Percentiles rank a stretch among this genome's conserved stretches.
These are phyloP conservation scores for Cantharis nigra DNA, from an alignment of 2,888 invertebrate species.

Conservation along the genomic window DNA sequence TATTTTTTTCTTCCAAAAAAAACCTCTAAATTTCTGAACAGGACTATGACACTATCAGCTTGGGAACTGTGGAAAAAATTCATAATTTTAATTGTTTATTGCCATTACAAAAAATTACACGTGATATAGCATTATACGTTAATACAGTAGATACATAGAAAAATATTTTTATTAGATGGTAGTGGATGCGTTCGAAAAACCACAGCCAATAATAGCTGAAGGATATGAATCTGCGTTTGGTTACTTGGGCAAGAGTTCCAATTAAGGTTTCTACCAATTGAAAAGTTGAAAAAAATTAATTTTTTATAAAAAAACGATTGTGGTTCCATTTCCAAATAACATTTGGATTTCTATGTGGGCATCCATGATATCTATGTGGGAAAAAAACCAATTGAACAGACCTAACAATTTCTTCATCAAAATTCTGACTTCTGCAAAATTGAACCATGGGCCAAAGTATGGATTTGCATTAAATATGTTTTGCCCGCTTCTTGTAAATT, in stretches of 20 bases:
- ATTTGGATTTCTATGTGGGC: too few relatives aligned
- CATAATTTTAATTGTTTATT: not conserved
- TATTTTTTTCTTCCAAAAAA: too few relatives aligned
- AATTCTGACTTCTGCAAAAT: too few relatives aligned
- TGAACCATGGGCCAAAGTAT: not conserved
- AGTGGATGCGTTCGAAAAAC: not conserved
- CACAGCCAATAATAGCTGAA: not conserved
- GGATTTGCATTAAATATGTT: not conserved
- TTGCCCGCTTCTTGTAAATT: conserved; percentile 26
- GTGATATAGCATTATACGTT: not conserved
- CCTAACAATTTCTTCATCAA: too few relatives aligned
- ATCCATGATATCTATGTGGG: too few relatives aligned
- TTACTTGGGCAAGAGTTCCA: not conserved
- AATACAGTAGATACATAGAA: not conserved
- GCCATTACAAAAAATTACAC: not conserved
- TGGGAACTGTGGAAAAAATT: not conserved
- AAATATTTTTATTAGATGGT: not conserved
- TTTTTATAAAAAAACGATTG: too few relatives aligned
- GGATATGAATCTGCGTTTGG: not conserved
- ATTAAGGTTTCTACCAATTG: not conserved
- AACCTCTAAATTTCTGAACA: too few relatives aligned
- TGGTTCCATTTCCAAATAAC: too few relatives aligned
- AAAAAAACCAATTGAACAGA: too few relatives aligned
- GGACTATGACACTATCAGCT: too few relatives aligned
- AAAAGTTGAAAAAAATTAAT: not conserved